Percentiles rank a stretch among this genome's conserved stretches.
Evolutionary conservation across 2,888 invertebrate genomes (phyloP).

Genomic region (Pterostichus niger): DNA sequence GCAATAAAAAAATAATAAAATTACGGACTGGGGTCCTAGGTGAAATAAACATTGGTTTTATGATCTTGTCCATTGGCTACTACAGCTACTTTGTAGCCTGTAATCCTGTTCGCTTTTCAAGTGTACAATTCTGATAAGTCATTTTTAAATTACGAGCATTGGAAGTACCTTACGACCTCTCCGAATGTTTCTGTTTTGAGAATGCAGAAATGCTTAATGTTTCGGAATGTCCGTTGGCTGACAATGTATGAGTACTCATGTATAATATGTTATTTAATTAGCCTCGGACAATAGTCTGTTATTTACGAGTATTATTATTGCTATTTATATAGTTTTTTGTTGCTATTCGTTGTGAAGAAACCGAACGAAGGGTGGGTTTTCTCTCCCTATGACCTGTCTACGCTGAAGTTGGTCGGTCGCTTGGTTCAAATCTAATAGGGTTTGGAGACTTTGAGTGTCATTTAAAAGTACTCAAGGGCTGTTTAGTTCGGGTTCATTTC

Average conservation of each 20-base stretch:
- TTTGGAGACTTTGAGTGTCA: slow-evolving; percentile 52
- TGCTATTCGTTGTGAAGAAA: neutral
- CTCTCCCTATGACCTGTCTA: slow-evolving; percentile 19
- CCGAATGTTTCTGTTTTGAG: slow-evolving; percentile 37
- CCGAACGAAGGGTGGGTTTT: neutral
- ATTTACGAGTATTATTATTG: slow-evolving; percentile 62
- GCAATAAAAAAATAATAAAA: slow-evolving; percentile 63
- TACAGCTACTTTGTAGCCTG: slow-evolving; percentile 58
- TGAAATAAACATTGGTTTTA: slow-evolving; percentile 57
- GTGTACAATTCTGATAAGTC: slow-evolving; percentile 32
- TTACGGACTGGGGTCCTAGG: slow-evolving; percentile 45
- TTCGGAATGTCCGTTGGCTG: slow-evolving; percentile 70
- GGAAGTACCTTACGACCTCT: slow-evolving; percentile 23
- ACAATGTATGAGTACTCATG: slow-evolving; percentile 19
- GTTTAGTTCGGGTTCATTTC: slow-evolving; percentile 58
- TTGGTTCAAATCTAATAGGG: slow-evolving; percentile 52
- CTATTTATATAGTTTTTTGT: slow-evolving; percentile 38
- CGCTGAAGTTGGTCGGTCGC: slow-evolving; percentile 2
- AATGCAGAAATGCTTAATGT: slow-evolving; percentile 68
- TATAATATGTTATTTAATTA: slow-evolving; percentile 69
- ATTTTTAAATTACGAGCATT: slow-evolving; percentile 56
- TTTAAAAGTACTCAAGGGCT: slow-evolving; percentile 56
- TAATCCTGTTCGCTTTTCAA: slow-evolving; percentile 47
- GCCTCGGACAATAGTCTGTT: slow-evolving; percentile 57
- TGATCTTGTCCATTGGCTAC: slow-evolving; percentile 60